Evolutionary conservation across 2,797 vertebrate genomes (phyloP), one percentile per base, ranked within the genome.

Genomic region (Arnoldichthys spilopterus): DNA sequence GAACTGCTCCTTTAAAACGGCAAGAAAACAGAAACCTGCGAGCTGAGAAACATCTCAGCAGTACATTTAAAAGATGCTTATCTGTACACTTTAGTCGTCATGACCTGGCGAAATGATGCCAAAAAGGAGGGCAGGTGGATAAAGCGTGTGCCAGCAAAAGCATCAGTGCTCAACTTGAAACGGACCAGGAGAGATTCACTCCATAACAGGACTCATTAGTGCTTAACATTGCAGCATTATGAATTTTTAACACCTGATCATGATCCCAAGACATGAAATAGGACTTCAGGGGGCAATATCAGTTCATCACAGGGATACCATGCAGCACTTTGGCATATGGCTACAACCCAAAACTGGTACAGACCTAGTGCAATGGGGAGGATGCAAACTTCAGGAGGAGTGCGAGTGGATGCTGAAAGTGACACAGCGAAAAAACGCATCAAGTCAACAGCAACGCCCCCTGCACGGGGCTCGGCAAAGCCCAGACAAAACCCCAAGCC

Each of bases 31-130:
- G 11, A 13, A 47, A 15, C n/a, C 16, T 4, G 37, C 13, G 28
- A 67, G 5, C 37, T 43, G n/a, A 43, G 62, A 43, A 64, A 22
- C 62, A 8, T 28, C n/a, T 70, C 8, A 47, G 26, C 67, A 53
- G 20, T 68, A 18, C 24, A 28, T 28, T 30, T 32, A n/a, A 20
- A 69, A 69, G 43, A 34, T 51, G 67, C 47, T 51, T 53, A 69
- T 69, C n/a, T 51, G 15, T 32, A 32, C 45, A 20, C 47, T 32
- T 69, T n/a, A 32, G 13, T 5, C 15, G 43, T 69, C 28, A 53
- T 49, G 66, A 68, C 66, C 66, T 30, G 66, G 66, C 66, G 51
- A 69, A 69, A 51, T 1, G 9, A 32, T 32, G 67, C 26, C 45
- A 51, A 30, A 69, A 45, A 32, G 0, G 6, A 51, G 26, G 67